These are phyloP conservation scores for Cichlasoma orientale DNA, from an alignment of 2,797 vertebrate species.

Conservation along the genomic window DNA sequence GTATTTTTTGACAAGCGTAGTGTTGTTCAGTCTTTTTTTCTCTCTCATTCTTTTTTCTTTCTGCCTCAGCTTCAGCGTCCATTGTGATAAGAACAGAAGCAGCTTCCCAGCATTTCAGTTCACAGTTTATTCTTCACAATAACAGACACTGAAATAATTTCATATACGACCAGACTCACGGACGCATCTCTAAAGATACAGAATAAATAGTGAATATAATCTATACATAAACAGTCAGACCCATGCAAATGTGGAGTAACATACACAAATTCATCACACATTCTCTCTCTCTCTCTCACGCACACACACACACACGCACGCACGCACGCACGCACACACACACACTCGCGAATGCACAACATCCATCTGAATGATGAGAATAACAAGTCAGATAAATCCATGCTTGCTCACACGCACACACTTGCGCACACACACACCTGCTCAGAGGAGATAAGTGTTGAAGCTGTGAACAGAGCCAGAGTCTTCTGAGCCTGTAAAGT, in stretches of 20 bases:
- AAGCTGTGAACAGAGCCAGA: conserved; percentile 50
- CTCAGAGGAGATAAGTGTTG: conserved; percentile 66
- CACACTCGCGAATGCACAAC: conserved; percentile 8
- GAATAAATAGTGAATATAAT: conserved; percentile 5
- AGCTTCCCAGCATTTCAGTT: not conserved
- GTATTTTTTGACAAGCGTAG: conserved; percentile 6
- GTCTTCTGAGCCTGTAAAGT: conserved; percentile 48
- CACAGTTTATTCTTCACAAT: not conserved
- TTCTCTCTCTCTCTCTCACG: not conserved
- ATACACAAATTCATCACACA: not conserved
- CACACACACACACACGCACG: not conserved
- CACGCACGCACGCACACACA: not conserved
- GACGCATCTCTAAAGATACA: not conserved
- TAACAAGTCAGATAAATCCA: conserved; percentile 40
- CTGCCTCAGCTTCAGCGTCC: conserved; percentile 9
- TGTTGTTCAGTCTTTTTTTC: conserved; percentile 8
- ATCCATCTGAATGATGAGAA: conserved; percentile 21
- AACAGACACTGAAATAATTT: not conserved
- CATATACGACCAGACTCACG: not conserved
- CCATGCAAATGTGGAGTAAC: not conserved
- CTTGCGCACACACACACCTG: conserved; percentile 37
- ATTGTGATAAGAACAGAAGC: conserved; percentile 13
- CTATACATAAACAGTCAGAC: not conserved
- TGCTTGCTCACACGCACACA: not conserved
- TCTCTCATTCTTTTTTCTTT: conserved; percentile 10